These are phyloP conservation scores for Sebastes paucispinis DNA, from an alignment of 2,797 vertebrate species.

Conservation along the genomic window DNA sequence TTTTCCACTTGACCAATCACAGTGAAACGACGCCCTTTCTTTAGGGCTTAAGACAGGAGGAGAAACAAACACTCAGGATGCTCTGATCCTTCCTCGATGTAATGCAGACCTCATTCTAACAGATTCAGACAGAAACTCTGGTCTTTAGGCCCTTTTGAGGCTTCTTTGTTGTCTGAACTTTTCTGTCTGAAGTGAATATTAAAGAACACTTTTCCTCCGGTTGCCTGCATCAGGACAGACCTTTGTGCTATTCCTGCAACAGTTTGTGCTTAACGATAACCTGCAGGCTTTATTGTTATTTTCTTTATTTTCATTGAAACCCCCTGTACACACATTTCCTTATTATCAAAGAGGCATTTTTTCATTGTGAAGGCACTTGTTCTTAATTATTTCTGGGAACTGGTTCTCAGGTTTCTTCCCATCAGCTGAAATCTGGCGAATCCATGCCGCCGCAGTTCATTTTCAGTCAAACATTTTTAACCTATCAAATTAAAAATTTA, in stretches of 20 bases:
- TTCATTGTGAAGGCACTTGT: not conserved
- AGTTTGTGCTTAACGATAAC: not conserved
- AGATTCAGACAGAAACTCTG: not conserved
- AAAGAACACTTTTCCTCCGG: not conserved
- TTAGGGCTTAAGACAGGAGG: not conserved
- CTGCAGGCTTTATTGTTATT: not conserved
- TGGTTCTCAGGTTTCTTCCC: not conserved
- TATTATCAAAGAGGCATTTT: not conserved
- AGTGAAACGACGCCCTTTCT: not conserved
- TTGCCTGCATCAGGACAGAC: not conserved
- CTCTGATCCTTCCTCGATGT: not conserved
- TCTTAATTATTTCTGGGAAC: not conserved
- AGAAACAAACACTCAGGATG: rapidly evolving
- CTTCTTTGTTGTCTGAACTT: not conserved
- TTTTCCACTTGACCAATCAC: not conserved
- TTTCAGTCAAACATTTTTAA: not conserved
- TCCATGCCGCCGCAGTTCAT: rapidly evolving
- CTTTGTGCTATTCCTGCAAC: not conserved
- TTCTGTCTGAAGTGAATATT: not conserved
- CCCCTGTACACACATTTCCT: not conserved
- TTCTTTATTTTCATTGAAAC: not conserved
- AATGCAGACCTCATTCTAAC: not conserved
- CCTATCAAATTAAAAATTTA: not conserved
- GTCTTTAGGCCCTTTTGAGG: not conserved
- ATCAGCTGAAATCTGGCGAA: not conserved